These are phyloP conservation scores for Sitodiplosis mosellana DNA, from an alignment of 1,140 invertebrate species.

Conservation along the genomic window DNA sequence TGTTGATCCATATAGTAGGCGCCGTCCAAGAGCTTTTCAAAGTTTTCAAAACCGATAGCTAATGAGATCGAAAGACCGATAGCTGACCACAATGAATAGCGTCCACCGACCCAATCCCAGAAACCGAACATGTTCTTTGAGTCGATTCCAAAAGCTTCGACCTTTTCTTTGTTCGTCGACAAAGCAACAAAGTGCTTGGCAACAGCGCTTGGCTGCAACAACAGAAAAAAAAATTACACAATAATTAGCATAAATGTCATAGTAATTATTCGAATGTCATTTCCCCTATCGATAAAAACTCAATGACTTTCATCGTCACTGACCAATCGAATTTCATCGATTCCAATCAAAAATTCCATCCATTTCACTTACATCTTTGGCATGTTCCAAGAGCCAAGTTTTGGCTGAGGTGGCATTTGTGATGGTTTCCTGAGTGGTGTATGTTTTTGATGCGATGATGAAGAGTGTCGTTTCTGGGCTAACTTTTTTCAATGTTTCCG, in stretches of 20 bases:
- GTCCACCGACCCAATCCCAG: constrained; percentile 99
- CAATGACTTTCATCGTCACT: too few relatives aligned
- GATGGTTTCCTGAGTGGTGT: constrained; percentile 98
- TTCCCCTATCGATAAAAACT: too few relatives aligned
- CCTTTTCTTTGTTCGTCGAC: constrained; percentile 86
- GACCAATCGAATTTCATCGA: too few relatives aligned
- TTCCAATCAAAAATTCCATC: too few relatives aligned
- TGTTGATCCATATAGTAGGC: constrained; percentile 92
- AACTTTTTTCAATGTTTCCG: constrained; percentile 79
- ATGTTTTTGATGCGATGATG: constrained; percentile 98
- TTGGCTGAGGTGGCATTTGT: constrained; percentile 97
- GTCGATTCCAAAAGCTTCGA: constrained; percentile 93
- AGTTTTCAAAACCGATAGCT: constrained; percentile 90
- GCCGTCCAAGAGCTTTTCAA: constrained; percentile 77
- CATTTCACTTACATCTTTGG: constrained; percentile 68
- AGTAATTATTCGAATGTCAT: too few relatives aligned
- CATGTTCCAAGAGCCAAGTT: constrained; percentile 73
- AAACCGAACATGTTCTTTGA: constrained; percentile 98
- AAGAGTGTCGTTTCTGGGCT: constrained; percentile 90
- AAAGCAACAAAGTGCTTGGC: constrained; percentile 96
- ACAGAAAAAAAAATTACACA: constrained; percentile 5
- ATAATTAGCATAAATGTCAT: too few relatives aligned
- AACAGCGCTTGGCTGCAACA: constrained; percentile 53
- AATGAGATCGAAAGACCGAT: constrained; percentile 93
- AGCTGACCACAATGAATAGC: constrained; percentile 96